Evolutionary conservation across 1,140 invertebrate genomes (phyloP).

Genomic region (Stenopsyche tienmushanensis): DNA sequence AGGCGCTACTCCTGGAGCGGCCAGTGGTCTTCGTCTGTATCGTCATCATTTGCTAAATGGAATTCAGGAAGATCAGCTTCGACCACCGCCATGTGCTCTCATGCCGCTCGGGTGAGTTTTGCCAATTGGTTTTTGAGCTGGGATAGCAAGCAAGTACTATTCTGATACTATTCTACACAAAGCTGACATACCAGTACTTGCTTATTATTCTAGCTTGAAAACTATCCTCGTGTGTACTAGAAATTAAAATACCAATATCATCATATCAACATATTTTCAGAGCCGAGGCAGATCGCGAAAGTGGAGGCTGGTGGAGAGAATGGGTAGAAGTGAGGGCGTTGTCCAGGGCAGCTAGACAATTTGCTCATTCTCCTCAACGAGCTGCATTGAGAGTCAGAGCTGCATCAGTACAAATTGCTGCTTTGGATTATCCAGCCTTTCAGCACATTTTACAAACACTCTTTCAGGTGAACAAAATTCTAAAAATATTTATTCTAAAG

Average conservation of each 20-base stretch:
- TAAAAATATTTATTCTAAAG: too few species aligned
- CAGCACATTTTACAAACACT: constrained; percentile 38
- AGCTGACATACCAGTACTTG: too few species aligned
- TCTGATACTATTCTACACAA: too few species aligned
- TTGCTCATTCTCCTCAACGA: constrained; percentile 30
- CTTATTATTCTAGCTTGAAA: too few species aligned
- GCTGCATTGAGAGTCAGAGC: constrained; percentile 37
- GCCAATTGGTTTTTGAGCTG: not conserved
- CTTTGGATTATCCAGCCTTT: constrained; percentile 38
- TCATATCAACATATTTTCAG: constrained; percentile 3
- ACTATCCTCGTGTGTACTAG: too few species aligned
- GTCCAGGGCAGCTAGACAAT: constrained; percentile 20
- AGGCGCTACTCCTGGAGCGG: constrained; percentile 17
- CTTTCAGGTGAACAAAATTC: constrained; percentile 32
- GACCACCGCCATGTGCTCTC: constrained; percentile 34
- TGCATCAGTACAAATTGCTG: constrained; percentile 34
- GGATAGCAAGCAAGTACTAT: not conserved
- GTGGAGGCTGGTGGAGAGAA: constrained; percentile 27
- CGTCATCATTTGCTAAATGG: constrained; percentile 18
- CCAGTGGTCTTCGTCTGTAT: constrained; percentile 29
- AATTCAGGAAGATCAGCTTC: constrained; percentile 7
- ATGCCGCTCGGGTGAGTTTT: constrained; percentile 23
- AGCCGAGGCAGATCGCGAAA: not conserved
- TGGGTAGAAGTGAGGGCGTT: constrained; percentile 34
- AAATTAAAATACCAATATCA: too few species aligned